These are phyloP conservation scores for Tachycineta bicolor DNA, from an alignment of 2,113 vertebrate species.

Conservation along the genomic window DNA sequence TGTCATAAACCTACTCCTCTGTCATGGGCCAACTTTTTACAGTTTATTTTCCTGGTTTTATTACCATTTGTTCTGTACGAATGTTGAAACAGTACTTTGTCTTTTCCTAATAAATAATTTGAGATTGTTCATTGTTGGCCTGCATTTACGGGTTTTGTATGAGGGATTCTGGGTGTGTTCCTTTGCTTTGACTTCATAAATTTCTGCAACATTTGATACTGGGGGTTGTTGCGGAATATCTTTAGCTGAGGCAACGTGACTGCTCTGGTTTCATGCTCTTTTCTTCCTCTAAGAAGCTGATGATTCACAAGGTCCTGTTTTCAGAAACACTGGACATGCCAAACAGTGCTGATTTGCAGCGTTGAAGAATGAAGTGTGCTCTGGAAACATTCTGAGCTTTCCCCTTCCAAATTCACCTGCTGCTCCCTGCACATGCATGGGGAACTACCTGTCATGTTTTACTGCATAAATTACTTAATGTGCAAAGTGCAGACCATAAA, in stretches of 20 bases:
- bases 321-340: background rate
- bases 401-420: background rate
- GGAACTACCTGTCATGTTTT: background rate
- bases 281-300: background rate
- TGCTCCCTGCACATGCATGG: background rate
- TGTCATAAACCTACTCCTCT: slow-evolving; percentile 26
- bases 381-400: fast-evolving
- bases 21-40: slow-evolving; percentile 55
- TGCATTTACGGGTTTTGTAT: background rate
- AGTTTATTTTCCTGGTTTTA: slow-evolving; percentile 69
- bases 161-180: background rate
- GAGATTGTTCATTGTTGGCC: slow-evolving; percentile 30
- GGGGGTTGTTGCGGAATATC: background rate
- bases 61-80: slow-evolving; percentile 67
- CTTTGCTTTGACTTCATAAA: background rate
- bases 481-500: background rate
- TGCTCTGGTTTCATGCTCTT: background rate
- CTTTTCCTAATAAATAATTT: slow-evolving; percentile 72
- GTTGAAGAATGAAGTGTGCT: background rate
- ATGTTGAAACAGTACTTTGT: slow-evolving; percentile 58
- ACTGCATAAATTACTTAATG: background rate
- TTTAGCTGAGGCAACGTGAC: background rate
- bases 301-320: background rate
- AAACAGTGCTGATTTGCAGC: background rate
- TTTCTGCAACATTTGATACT: background rate